Conservation (phyloP, 2,113 vertebrate genomes). For the Gnathonemus longibarbis region DNA sequence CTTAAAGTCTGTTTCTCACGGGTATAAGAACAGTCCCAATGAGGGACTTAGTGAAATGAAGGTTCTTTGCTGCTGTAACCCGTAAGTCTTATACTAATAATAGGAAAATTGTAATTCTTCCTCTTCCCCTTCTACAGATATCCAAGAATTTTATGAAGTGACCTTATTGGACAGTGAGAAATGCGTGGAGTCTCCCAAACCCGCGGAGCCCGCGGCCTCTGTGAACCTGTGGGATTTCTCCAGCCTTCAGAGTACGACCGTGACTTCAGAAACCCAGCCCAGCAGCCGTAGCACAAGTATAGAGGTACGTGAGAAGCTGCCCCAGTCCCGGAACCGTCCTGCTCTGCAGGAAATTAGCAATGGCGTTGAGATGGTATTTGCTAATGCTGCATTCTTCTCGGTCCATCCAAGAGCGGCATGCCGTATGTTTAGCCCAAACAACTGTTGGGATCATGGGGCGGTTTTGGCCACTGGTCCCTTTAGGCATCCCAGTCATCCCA, state of each 20-base stretch:
- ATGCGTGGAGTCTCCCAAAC: slow-evolving; percentile 71
- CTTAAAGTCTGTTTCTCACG: not conserved
- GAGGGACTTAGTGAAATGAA: not conserved
- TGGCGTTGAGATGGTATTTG: not conserved
- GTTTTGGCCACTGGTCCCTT: not conserved
- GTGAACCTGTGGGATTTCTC: slow-evolving; percentile 90
- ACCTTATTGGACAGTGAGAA: slow-evolving; percentile 92
- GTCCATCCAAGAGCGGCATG: not conserved
- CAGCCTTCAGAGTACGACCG: slow-evolving; percentile 84
- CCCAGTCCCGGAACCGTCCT: not conserved
- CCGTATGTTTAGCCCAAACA: not conserved
- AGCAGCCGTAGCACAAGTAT: slow-evolving; percentile 83
- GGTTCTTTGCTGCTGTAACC: not conserved
- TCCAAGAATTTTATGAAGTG: slow-evolving; percentile 99
- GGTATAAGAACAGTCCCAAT: not conserved
- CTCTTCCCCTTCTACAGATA: slow-evolving; percentile 62
- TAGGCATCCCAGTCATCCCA: not conserved
- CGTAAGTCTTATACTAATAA: not conserved
- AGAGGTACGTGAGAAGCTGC: slow-evolving; percentile 64
- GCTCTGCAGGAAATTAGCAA: not conserved
- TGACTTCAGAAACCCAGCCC: slow-evolving; percentile 83
- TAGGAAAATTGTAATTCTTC: not conserved
- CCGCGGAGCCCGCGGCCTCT: slow-evolving; percentile 62
- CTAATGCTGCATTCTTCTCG: not conserved
- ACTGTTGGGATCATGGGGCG: not conserved